Base-by-base conservation (phyloP, 2,888 invertebrate species). In the Cordilura impudica region DNA sequence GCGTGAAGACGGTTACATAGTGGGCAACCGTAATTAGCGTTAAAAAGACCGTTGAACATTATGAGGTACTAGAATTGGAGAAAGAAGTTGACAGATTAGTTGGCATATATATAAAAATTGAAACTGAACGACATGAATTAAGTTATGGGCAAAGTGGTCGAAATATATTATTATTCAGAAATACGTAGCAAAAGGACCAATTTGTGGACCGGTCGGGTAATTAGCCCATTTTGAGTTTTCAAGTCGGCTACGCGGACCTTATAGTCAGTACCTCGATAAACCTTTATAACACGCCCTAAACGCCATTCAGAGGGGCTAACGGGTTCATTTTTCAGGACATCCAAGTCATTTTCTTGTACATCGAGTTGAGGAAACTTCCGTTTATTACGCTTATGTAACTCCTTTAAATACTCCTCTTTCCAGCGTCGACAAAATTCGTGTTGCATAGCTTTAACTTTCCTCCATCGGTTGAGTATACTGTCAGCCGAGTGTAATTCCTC, bases 391-490 rank as follows among this genome's bases (percentile, higher is more conserved):
- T 78, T 78, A 7, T 70, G 58, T 2, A 81, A 54, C 5, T 81
- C 70, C 26, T 72, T 76, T 2, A 81, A 35, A 35, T 77, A 81
- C 18, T 81, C 74, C 2, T 60, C 54, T 26, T 78, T 73, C 74
- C 71, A 81, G 1, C 77, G 47, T 2, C 23, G 16, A n/a, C 74
- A 66, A 12, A 80, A 67, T 26, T 54, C 65, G 12, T 75, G 54
- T 2, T 35, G 26, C 1, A 45, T 6, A 23, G 45, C 35, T 23
- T 65, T 65, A 4, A 43, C 16, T 53, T 58, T 51, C 16, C 45
- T 26, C 56, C 56, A 58, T 1, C 58, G 43, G 10, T 73, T 66
- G 10, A 39, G 10, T 7, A 53, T 8, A n/a, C 31, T 16, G 6
- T n/a, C 10, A 4, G 29, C 8, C 5, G 26, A 19, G 19, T 18